These are phyloP conservation scores for Lysiphlebus fabarum DNA, from an alignment of 1,140 invertebrate species.

Conservation along the genomic window DNA sequence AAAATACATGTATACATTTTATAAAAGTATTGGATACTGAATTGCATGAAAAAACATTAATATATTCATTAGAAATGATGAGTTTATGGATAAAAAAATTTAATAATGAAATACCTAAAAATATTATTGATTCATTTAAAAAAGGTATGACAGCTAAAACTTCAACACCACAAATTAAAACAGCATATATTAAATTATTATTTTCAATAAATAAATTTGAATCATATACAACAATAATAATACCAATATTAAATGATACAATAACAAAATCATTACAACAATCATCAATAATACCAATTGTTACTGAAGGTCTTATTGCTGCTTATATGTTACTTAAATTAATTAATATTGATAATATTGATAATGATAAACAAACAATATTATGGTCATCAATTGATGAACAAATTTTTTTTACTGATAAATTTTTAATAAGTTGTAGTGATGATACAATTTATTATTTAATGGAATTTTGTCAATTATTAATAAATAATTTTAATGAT, in stretches of 20 bases:
- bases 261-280: constrained; percentile 47
- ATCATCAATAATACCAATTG: constrained; percentile 58
- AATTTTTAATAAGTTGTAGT: constrained; percentile 67
- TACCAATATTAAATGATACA: constrained; percentile 42
- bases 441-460: constrained; percentile 65
- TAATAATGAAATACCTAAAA: constrained; percentile 64
- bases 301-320: constrained; percentile 78
- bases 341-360: constrained; percentile 54
- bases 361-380: constrained; percentile 57
- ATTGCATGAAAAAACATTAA: constrained; percentile 88
- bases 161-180: constrained; percentile 72
- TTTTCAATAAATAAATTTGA: constrained; percentile 31
- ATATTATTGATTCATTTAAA: constrained; percentile 74
- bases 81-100: constrained; percentile 75
- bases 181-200: constrained; percentile 62
- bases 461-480: constrained; percentile 62
- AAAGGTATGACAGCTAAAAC: constrained; percentile 77
- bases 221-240: constrained; percentile 34
- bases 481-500: constrained; percentile 63
- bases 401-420: constrained; percentile 78
- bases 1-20: constrained; percentile 65
- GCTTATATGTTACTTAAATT: constrained; percentile 71
- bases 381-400: constrained; percentile 75
- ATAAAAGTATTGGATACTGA: constrained; percentile 81
- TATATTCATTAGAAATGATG: constrained; percentile 77